These are phyloP conservation scores for Acridotheres tristis DNA, from an alignment of 2,797 vertebrate species.

Conservation along the genomic window DNA sequence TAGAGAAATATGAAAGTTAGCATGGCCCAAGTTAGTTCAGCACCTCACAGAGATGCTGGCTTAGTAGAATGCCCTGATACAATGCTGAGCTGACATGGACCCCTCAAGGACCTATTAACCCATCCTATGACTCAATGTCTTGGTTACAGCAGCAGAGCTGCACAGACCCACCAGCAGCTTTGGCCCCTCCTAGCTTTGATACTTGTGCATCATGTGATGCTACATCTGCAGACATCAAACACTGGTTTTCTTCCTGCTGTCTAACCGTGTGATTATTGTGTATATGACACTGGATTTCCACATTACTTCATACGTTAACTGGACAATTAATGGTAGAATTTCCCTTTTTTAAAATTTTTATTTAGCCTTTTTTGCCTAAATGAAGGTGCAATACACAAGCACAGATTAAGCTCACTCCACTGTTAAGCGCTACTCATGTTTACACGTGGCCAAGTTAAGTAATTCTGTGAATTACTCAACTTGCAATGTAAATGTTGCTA, in stretches of 20 bases:
- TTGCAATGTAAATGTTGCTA: neutral
- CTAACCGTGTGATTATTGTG: neutral
- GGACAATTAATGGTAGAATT: neutral
- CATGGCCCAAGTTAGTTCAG: neutral
- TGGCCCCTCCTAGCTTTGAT: neutral
- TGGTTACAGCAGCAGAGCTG: neutral
- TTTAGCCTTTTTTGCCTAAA: neutral
- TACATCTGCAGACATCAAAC: neutral
- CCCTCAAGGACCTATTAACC: neutral
- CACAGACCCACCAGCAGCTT: neutral
- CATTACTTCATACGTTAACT: neutral
- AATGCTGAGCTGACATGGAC: neutral
- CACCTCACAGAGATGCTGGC: neutral
- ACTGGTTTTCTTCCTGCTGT: neutral
- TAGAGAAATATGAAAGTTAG: neutral
- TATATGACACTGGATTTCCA: neutral
- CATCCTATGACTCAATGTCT: neutral
- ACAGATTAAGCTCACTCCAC: neutral
- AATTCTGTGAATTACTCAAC: neutral
- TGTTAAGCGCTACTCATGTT: neutral
- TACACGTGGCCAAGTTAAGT: neutral
- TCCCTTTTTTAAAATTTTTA: constrained; percentile 29
- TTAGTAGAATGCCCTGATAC: neutral
- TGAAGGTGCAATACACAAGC: constrained; percentile 5
- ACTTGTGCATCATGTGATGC: neutral